phyloP scores from a whole-genome alignment of 1,140 invertebrate genomes.

The Brachionus rotundiformis region DNA sequence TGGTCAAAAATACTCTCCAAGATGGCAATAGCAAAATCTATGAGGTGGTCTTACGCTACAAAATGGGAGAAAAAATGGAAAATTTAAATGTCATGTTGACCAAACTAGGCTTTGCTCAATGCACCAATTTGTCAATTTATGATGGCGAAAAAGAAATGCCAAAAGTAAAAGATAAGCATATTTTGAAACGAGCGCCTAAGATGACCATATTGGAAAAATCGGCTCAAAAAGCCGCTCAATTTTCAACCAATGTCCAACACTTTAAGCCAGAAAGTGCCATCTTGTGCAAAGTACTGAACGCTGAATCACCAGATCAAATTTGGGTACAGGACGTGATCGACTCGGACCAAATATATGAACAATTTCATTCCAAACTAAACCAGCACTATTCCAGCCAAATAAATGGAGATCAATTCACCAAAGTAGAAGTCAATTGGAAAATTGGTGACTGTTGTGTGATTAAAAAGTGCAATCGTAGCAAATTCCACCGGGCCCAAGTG shows the following conservation, averaged over 20 bases:
- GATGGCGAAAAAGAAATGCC: slow-evolving; percentile 13
- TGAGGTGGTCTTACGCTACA: neutral
- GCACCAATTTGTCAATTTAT: slow-evolving; percentile 15
- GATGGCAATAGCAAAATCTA: neutral
- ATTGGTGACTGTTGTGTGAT: neutral
- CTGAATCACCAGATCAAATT: neutral
- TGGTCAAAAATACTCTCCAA: neutral
- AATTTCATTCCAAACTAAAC: neutral
- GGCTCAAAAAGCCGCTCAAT: neutral
- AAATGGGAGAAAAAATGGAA: neutral
- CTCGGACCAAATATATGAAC: neutral
- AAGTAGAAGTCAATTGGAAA: neutral
- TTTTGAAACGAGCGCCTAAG: neutral
- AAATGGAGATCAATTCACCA: neutral
- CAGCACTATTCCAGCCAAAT: neutral
- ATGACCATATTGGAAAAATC: slow-evolving; percentile 5
- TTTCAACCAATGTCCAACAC: neutral
- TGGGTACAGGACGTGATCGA: slow-evolving; percentile 33
- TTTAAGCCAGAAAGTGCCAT: slow-evolving; percentile 3
- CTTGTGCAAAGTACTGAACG: neutral
- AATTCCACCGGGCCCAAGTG: neutral
- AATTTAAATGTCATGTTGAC: slow-evolving; percentile 32
- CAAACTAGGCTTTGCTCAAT: neutral
- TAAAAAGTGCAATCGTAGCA: neutral
- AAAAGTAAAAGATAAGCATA: slow-evolving; percentile 20